Evolutionary conservation across 2,888 invertebrate genomes (phyloP), one percentile per base, ranked within the genome.

Genomic region (Stegana nigrithorax): DNA sequence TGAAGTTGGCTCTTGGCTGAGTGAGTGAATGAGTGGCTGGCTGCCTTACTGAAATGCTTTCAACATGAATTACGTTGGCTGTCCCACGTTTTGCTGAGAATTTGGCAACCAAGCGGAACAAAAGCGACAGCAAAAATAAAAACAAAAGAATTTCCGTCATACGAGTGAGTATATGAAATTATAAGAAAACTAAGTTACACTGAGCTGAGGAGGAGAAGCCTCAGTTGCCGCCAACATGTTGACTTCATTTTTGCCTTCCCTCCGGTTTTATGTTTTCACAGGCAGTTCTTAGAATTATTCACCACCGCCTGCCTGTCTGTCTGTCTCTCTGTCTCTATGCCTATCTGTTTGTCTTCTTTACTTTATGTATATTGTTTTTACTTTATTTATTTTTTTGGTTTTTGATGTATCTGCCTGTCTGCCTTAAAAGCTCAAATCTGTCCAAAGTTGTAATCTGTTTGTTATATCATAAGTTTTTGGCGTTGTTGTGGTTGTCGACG

Each of bases 71-170:
- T 62, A 50, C 26, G 55, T 59, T 62, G 45, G 62, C 64, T 67
- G 67, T 70, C 67, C 69, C 67, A 72, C 66, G 73, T 69, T 68
- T 64, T 63, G 74, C 64, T 76, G 78, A 75, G 80, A 78, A 78
- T 76, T 80, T 75, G 75, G 73, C 73, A 80, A 73, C 75, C 67
- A 76, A 78, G 80, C 78, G 77, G 75, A 78, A 78, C 76, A 69
- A 76, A 64, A 67, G 61, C 60, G 59, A 42, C 36, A 53, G 26
- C 39, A 53, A 42, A 47, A 45, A 45, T 59, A 67, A 60, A 47
- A 21, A 44, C 21, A 47, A 45, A 42, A 50, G 23, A 45, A 59
- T 27, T n/a, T n/a, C n/a, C n/a, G n/a, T n/a, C n/a, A n/a, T n/a
- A n/a, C n/a, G n/a, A n/a, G 44, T 17, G 39, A 23, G 12, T 4